Percentiles rank a stretch among this genome's conserved stretches.
phyloP scores from a whole-genome alignment of 2,797 vertebrate species.

The Oreochromis grahami region DNA sequence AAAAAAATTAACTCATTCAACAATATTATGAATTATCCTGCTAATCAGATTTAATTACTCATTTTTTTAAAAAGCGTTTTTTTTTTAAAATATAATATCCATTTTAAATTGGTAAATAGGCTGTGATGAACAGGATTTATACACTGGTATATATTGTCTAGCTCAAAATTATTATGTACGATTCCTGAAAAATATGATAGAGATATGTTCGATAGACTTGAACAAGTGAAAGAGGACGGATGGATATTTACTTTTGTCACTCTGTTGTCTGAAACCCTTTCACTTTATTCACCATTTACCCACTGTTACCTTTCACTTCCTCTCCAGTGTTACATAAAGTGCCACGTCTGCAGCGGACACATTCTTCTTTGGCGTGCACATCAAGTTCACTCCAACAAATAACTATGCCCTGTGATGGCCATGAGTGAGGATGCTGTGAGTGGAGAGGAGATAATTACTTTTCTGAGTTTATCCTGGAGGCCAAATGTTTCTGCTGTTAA shows the following conservation, averaged over 20 bases:
- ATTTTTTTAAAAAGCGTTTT: rapidly evolving
- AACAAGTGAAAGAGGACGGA: background rate
- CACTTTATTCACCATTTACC: background rate
- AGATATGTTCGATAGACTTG: background rate
- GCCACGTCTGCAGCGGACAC: background rate
- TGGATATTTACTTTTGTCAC: background rate
- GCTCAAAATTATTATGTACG: background rate
- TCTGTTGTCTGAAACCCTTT: background rate
- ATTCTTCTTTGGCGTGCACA: background rate
- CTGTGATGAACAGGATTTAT: background rate
- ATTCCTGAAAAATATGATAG: background rate
- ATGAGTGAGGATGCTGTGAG: background rate
- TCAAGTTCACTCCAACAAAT: background rate
- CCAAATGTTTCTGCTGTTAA: conserved; percentile 35
- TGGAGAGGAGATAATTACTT: conserved; percentile 10
- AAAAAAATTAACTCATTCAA: background rate
- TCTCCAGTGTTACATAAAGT: background rate
- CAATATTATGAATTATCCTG: background rate
- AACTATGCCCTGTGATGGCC: background rate
- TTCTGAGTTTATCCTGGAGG: conserved; percentile 12
- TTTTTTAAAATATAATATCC: background rate
- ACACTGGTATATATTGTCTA: background rate
- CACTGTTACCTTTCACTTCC: background rate
- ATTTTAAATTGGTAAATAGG: background rate
- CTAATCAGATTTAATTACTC: background rate